Percentiles rank a stretch among this genome's conserved stretches.
Evolutionary conservation across 2,797 vertebrate genomes (phyloP).

Genomic region (Eupleurogrammus muticus): DNA sequence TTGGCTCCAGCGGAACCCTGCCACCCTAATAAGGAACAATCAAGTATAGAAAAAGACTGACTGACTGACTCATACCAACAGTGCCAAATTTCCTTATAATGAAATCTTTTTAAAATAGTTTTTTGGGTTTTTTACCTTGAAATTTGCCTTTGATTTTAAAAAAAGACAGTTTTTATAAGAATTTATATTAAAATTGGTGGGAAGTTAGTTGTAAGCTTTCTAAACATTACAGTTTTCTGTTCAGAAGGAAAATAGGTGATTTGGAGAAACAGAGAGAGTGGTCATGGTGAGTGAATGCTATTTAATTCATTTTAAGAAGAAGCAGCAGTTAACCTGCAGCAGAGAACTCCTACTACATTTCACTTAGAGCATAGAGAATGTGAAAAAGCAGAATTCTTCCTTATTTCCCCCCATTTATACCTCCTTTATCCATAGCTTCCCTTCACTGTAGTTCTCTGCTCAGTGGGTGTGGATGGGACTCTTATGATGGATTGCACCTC

Average conservation of each 20-base stretch:
- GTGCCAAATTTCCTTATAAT: too few relatives aligned
- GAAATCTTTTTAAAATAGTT: too few relatives aligned
- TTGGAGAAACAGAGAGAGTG: not conserved
- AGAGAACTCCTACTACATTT: conserved; percentile 25
- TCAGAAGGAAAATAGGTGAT: conserved; percentile 23
- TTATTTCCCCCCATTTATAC: conserved; percentile 4
- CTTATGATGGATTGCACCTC: conserved; percentile 73
- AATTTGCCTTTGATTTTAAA: conserved; percentile 41
- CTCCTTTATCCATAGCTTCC: conserved; percentile 32
- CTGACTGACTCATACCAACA: too few relatives aligned
- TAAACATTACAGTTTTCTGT: conserved; percentile 18
- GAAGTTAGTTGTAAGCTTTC: conserved; percentile 36
- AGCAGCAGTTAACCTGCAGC: conserved; percentile 7
- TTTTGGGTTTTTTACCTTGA: not conserved
- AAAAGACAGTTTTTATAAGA: conserved; percentile 39
- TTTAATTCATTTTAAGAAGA: conserved; percentile 20
- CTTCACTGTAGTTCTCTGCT: conserved; percentile 43
- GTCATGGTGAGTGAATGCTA: conserved; percentile 9
- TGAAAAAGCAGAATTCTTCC: conserved; percentile 30
- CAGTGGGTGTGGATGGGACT: conserved; percentile 61
- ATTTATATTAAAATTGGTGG: conserved; percentile 31
- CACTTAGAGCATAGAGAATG: conserved; percentile 45
- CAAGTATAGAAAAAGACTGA: too few relatives aligned
- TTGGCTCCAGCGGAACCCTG: too few relatives aligned
- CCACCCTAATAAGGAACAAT: too few relatives aligned